A percentile compares a stretch with the other conserved stretches of the same genome.
These are phyloP conservation scores for Menidia menidia DNA, from an alignment of 2,797 vertebrate genomes.

Conservation along the genomic window DNA sequence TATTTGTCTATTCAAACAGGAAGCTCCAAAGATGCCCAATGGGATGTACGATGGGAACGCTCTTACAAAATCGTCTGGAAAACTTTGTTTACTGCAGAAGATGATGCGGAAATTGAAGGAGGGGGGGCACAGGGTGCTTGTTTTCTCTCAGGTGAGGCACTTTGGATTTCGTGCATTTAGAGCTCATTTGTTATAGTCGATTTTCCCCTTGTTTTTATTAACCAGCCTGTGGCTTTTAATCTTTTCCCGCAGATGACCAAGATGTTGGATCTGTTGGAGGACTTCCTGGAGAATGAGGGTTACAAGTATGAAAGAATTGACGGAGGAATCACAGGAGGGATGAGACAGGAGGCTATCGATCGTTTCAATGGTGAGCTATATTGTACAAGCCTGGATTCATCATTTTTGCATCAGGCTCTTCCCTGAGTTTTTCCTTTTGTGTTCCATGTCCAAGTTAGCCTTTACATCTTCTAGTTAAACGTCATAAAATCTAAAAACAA, in stretches of 20 bases:
- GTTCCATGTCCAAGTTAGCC: background rate
- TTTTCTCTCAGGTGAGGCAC: slow-evolving; percentile 93
- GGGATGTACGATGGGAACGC: slow-evolving; percentile 96
- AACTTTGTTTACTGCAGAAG: slow-evolving; percentile 92
- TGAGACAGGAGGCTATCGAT: slow-evolving; percentile 99
- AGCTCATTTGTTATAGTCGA: background rate
- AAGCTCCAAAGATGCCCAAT: slow-evolving; percentile 98
- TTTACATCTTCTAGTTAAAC: background rate
- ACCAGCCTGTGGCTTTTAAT: accelerated
- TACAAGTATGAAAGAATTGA: slow-evolving; percentile 99
- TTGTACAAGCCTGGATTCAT: background rate
- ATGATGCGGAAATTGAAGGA: slow-evolving; percentile 97
- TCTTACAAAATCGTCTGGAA: slow-evolving; percentile 94
- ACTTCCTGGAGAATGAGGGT: slow-evolving; percentile 96
- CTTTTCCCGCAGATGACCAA: slow-evolving; percentile 91
- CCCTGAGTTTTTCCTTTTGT: background rate
- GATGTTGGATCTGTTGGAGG: slow-evolving; percentile 97
- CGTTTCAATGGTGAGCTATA: slow-evolving; percentile 90
- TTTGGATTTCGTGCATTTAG: background rate
- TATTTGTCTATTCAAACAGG: slow-evolving; percentile 76
- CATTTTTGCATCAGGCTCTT: background rate
- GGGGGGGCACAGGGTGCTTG: slow-evolving; percentile 94
- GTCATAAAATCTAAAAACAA: background rate
- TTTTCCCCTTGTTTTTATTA: background rate
- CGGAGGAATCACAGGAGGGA: slow-evolving; percentile 95